Base-by-base conservation (phyloP, 2,113 vertebrate species). In the Planiliza haematocheilus region DNA sequence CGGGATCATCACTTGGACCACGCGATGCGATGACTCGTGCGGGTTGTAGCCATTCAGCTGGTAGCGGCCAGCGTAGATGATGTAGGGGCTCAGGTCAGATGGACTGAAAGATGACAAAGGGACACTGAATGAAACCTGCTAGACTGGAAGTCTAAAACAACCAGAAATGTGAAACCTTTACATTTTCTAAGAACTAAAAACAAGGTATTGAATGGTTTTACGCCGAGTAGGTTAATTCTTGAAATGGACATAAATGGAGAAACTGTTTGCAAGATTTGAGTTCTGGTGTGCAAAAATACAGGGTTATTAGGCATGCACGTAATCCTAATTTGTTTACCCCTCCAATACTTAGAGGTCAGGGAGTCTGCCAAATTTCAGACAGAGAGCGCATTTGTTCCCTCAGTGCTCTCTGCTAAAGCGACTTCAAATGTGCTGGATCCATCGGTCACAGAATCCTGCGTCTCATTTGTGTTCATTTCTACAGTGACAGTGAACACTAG, bases 21-120 rank as follows among this genome's bases (percentile, higher is more conserved):
- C 45, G 0, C 1, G 0, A 20, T 58, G 85, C 0, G 0, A 0
- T 0, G 72, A 20, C 75, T 90, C 10, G 1, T 83, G 10, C 0
- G 0, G 0, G 82, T 94, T 94, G 5, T 17, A 0, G 11, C 43
- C 74, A 6, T 90, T 83, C 52, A 89, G 81, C 64, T 72, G 62
- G 81, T 89, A 39, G 1, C 94, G 92, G 10, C 93, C 94, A 7
- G 20, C 70, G 16, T 94, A 95, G 66, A 95, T 59, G 16, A 9
- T 45, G 75, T 93, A 92, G 1, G 62, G 2, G 1, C 66, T 46
- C 7, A 83, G 0, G 0, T 90, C 88, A 0, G 48, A 59, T 0
- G 86, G 80, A 39, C 92, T 94, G 71, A 9, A 77, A 81, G 14
- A 14, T 36, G 16, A 81, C 4, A 21, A 7, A 57, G 0, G 59